Conservation (phyloP, 2,113 vertebrate genomes). For the Hucho hucho region DNA sequence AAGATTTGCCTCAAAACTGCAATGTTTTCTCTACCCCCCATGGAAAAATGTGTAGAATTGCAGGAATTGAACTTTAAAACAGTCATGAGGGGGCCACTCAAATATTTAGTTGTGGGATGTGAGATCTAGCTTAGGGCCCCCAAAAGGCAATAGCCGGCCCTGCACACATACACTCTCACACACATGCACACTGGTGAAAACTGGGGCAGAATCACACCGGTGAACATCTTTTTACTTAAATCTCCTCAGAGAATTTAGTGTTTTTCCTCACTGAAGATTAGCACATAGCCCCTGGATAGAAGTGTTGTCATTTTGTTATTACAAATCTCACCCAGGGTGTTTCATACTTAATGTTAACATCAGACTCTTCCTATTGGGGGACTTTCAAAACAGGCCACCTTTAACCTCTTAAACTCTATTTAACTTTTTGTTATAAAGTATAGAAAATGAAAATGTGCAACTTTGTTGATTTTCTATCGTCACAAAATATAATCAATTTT, state of each 20-base stretch:
- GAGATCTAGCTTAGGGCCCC: not conserved
- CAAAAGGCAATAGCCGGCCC: no score
- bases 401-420: not conserved
- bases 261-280: constrained; percentile 46
- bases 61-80: no score
- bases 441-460: not conserved
- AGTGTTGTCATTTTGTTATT: constrained; percentile 50
- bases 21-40: no score
- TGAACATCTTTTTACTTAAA: constrained; percentile 53
- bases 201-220: constrained; percentile 45
- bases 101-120: no score
- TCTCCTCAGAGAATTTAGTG: constrained; percentile 45
- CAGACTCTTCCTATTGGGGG: constrained; percentile 3
- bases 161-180: constrained; percentile 7
- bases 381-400: not conserved
- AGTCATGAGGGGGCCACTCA: no score
- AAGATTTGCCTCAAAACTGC: no score
- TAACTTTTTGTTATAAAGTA: not conserved
- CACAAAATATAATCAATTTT: not conserved
- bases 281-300: constrained; percentile 53
- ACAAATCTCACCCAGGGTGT: constrained; percentile 35
- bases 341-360: constrained; percentile 38
- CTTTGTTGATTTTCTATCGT: not conserved
- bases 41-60: no score
- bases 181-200: constrained; percentile 48